Conservation (phyloP, 2,797 vertebrate species). For the Pseudochirops cupreus region DNA sequence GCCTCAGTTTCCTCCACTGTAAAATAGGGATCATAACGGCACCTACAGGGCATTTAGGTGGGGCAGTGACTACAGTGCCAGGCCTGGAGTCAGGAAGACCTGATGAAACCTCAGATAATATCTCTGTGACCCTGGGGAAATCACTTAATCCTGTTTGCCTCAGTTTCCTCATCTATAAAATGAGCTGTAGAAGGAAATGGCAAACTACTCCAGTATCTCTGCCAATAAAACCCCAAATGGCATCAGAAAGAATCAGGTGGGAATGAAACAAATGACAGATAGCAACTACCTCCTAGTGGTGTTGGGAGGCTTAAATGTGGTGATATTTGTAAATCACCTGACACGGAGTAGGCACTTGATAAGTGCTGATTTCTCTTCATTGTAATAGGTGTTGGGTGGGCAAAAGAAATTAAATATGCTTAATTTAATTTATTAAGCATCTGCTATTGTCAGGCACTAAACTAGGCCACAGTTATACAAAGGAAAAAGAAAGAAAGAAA, state of each 20-base stretch:
- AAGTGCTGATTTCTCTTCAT: neutral
- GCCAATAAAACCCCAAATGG: neutral
- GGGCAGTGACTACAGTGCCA: neutral
- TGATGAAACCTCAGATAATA: neutral
- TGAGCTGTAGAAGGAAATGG: neutral
- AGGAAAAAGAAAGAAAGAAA: neutral
- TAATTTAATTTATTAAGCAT: neutral
- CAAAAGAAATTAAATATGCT: neutral
- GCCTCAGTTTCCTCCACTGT: neutral
- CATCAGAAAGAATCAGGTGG: neutral
- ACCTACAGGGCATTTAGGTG: neutral
- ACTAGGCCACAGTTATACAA: neutral
- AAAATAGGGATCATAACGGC: neutral
- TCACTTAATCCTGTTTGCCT: neutral
- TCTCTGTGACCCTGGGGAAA: neutral
- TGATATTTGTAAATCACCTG: neutral
- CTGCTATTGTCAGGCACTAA: neutral
- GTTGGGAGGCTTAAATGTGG: neutral
- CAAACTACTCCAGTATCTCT: neutral
- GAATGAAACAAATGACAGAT: neutral
- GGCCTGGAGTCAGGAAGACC: neutral
- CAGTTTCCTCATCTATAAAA: neutral
- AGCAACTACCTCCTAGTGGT: neutral
- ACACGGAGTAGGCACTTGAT: neutral
- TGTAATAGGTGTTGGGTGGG: neutral